These are phyloP conservation scores for Oncorhynchus nerka DNA, from an alignment of 2,113 vertebrate species.

Conservation along the genomic window DNA sequence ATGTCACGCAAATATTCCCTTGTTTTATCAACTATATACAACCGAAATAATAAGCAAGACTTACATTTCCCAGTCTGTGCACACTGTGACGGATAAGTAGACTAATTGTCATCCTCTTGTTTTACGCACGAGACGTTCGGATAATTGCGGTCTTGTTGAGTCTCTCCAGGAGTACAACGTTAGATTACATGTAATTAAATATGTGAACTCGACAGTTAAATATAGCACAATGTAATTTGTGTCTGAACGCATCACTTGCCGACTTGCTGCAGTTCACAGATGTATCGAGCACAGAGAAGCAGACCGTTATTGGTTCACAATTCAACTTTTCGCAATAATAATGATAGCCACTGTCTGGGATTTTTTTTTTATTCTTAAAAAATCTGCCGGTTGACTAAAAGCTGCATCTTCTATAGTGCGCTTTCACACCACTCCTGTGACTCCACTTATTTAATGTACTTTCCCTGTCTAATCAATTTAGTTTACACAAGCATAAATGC, in stretches of 20 bases:
- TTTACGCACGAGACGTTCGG: background rate
- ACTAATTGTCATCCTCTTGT: background rate
- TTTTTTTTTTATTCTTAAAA: background rate
- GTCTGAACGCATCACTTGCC: no score
- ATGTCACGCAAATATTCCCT: background rate
- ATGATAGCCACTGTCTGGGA: no score
- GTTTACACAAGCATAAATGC: background rate
- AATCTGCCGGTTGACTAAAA: background rate
- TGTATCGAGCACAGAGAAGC: background rate
- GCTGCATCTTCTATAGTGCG: background rate
- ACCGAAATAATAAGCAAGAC: background rate
- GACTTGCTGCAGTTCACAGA: slow-evolving; percentile 3
- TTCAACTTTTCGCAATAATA: background rate
- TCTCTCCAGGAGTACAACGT: background rate
- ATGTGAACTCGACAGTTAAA: background rate
- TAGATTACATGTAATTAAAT: background rate
- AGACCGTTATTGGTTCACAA: background rate
- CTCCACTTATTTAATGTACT: background rate
- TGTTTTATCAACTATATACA: background rate
- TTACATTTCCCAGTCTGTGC: background rate
- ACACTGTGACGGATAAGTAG: background rate
- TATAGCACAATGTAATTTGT: background rate
- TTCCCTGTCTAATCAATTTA: background rate
- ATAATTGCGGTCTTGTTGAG: background rate
- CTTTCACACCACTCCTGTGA: background rate